phyloP scores from a whole-genome alignment of 2,888 invertebrate species.

The Mesorhabditis spiculigera region DNA sequence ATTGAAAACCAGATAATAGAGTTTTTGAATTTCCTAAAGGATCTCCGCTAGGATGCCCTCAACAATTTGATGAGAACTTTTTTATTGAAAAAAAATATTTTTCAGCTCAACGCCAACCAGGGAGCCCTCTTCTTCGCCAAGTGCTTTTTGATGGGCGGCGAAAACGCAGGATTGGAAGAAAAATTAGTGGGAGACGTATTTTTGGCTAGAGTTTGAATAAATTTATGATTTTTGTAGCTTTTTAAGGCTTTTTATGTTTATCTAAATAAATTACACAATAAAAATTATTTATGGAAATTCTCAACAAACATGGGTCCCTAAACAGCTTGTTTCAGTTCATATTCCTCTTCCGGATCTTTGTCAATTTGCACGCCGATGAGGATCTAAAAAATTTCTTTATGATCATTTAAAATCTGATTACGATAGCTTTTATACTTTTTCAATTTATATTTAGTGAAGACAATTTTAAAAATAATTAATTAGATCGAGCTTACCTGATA shows the following conservation, averaged over 20 bases:
- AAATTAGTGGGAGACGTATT: background rate
- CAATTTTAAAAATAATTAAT: background rate
- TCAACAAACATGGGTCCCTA: too few species aligned
- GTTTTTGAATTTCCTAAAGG: too few species aligned
- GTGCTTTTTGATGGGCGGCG: background rate
- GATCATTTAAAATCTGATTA: background rate
- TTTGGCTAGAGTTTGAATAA: background rate
- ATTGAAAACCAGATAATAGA: too few species aligned
- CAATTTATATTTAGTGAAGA: background rate
- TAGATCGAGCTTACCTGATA: background rate
- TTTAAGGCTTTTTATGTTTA: too few species aligned
- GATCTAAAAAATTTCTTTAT: background rate
- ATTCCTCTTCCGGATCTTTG: background rate
- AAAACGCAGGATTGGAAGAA: background rate
- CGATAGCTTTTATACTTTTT: background rate
- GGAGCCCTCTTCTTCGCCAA: background rate
- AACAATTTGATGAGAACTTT: background rate
- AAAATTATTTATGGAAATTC: too few species aligned
- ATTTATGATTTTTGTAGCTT: background rate
- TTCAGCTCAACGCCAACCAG: background rate
- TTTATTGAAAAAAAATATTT: background rate
- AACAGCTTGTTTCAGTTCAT: background rate
- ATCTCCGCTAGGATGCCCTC: too few species aligned
- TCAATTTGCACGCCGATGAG: constrained; percentile 4
- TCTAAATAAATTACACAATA: too few species aligned